Evolutionary conservation across 1,140 invertebrate genomes (phyloP).

Genomic region (Drosophila pallidifrons): DNA sequence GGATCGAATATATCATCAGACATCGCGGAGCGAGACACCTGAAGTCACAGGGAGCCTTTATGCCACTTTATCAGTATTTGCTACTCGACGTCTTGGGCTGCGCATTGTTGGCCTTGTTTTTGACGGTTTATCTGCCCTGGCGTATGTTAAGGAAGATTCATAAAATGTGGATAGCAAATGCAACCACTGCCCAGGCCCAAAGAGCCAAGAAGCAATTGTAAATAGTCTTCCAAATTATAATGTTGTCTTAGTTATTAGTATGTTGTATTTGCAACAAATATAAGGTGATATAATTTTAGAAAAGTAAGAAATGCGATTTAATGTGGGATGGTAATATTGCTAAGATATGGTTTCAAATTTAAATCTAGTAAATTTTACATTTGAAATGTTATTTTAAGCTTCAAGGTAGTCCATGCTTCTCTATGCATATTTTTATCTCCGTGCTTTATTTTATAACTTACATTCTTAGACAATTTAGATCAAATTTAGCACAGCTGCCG

Average conservation of each 20-base stretch:
- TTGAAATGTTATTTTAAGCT: too few species aligned
- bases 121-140: conserved; percentile 72
- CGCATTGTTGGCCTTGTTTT: conserved; percentile 43
- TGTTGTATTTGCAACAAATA: conserved; percentile 35
- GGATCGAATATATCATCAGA: conserved; percentile 87
- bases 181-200: conserved; percentile 8
- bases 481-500: neutral
- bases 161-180: conserved; percentile 49
- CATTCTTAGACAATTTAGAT: neutral
- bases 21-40: conserved; percentile 86
- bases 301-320: neutral
- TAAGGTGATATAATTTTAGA: conserved; percentile 65
- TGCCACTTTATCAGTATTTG: conserved; percentile 85
- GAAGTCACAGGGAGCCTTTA: conserved; percentile 82
- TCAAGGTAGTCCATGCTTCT: too few species aligned
- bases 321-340: neutral
- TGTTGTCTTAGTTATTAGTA: conserved; percentile 20
- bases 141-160: conserved; percentile 48
- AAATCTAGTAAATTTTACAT: too few species aligned
- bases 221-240: neutral
- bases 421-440: too few species aligned
- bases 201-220: conserved; percentile 60
- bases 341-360: too few species aligned
- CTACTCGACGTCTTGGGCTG: conserved; percentile 85
- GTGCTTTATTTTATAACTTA: too few species aligned